Percentiles rank a stretch among this genome's conserved stretches.
These are phyloP conservation scores for Marisa cornuarietis DNA, from an alignment of 1,140 invertebrate genomes.

Conservation along the genomic window DNA sequence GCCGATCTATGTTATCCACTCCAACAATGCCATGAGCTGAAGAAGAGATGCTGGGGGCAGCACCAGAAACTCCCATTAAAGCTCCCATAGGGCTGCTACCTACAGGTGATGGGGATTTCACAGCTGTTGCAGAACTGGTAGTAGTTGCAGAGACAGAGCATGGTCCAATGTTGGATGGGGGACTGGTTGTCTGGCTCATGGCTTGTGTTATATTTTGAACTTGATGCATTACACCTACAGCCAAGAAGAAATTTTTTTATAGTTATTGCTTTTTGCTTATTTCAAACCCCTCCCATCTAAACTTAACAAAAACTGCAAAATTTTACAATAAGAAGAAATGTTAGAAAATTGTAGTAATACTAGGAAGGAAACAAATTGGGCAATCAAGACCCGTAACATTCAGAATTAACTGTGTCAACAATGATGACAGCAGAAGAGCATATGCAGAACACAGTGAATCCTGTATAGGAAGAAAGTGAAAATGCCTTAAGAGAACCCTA, in stretches of 20 bases:
- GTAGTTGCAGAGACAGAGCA: slow-evolving; percentile 6
- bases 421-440: too few relatives aligned
- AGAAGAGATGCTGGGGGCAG: slow-evolving; percentile 35
- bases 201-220: slow-evolving; percentile 72
- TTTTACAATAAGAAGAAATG: too few relatives aligned
- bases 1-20: slow-evolving; percentile 27
- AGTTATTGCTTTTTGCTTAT: too few relatives aligned
- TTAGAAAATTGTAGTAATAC: too few relatives aligned
- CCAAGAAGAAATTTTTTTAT: slow-evolving; percentile 1
- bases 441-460: too few relatives aligned
- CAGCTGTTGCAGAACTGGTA: slow-evolving; percentile 21
- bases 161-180: slow-evolving; percentile 20
- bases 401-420: too few relatives aligned
- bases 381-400: too few relatives aligned
- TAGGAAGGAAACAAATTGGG: too few relatives aligned
- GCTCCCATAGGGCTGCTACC: slow-evolving; percentile 43
- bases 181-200: slow-evolving; percentile 51
- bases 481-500: too few relatives aligned
- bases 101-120: slow-evolving; percentile 37
- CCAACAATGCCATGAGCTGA: slow-evolving; percentile 29
- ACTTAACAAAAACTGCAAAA: too few relatives aligned
- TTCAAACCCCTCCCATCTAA: too few relatives aligned
- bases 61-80: slow-evolving; percentile 1
- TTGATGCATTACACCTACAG: slow-evolving; percentile 85
- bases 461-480: too few relatives aligned